phyloP scores from a whole-genome alignment of 30 jellyfish, hydroid and myxozoan genomes.

The Clytia hemisphaerica region DNA sequence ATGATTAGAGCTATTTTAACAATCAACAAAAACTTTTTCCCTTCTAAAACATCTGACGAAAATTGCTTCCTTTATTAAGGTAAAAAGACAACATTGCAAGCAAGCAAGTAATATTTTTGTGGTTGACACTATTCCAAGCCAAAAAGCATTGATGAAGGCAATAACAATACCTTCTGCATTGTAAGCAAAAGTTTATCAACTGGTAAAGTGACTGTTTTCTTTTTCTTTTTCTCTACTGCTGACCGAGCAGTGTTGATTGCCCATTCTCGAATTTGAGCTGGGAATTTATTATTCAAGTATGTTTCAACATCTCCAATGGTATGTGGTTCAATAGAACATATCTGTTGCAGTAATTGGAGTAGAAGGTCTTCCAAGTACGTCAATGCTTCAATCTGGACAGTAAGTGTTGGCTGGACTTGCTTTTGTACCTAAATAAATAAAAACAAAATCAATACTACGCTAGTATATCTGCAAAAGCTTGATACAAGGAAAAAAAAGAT shows the following conservation, averaged over 20 bases:
- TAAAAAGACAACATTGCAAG: not conserved
- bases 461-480: too few relatives aligned
- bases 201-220: slow-evolving; percentile 63
- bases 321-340: slow-evolving; percentile 63
- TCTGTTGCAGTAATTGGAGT: slow-evolving; percentile 57
- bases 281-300: slow-evolving; percentile 66
- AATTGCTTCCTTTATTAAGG: not conserved
- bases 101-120: not conserved
- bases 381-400: slow-evolving; percentile 72
- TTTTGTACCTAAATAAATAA: slow-evolving; percentile 84
- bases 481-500: too few relatives aligned
- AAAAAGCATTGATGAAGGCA: too few relatives aligned
- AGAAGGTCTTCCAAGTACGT: slow-evolving; percentile 74
- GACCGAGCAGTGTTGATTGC: slow-evolving; percentile 81
- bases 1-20: not conserved
- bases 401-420: slow-evolving; percentile 85
- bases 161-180: slow-evolving; percentile 89
- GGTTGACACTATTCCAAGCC: not conserved
- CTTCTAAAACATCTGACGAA: too few relatives aligned
- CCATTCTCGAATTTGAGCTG: slow-evolving; percentile 86
- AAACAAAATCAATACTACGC: too few relatives aligned
- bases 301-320: slow-evolving; percentile 72
- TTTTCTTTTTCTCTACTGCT: slow-evolving; percentile 76
- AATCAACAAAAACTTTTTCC: not conserved
- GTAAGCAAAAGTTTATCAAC: slow-evolving; percentile 77